These are phyloP conservation scores for zebrafish (Danio rerio) DNA, from an alignment of 2,113 vertebrate species.

Conservation along the genomic window DNA sequence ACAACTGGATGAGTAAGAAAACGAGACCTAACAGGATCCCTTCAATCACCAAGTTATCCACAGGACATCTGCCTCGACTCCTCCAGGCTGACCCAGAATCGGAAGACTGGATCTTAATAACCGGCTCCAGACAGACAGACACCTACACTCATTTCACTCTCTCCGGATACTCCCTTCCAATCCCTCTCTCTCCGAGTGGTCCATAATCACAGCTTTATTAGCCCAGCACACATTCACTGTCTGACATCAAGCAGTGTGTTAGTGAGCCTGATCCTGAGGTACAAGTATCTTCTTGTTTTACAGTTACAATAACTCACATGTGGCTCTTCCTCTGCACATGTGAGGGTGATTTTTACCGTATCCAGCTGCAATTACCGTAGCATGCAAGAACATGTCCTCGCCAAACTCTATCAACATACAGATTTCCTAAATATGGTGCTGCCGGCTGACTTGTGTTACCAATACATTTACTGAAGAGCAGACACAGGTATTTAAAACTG, in stretches of 20 bases:
- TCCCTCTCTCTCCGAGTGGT: constrained; percentile 39
- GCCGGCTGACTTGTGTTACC: constrained; percentile 59
- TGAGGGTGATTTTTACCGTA: constrained; percentile 48
- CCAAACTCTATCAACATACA: constrained; percentile 18
- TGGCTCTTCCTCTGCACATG: constrained; percentile 60
- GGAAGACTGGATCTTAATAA: constrained; percentile 63
- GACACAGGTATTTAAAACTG: background rate
- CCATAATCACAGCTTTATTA: constrained; percentile 68
- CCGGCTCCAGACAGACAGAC: constrained; percentile 55
- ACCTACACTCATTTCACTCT: constrained; percentile 54
- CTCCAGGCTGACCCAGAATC: constrained; percentile 21
- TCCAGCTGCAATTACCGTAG: constrained; percentile 72
- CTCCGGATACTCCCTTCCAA: constrained; percentile 51
- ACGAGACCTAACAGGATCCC: background rate
- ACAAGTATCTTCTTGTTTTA: constrained; percentile 71
- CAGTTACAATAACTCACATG: constrained; percentile 55
- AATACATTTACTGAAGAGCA: constrained; percentile 55
- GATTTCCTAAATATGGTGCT: constrained; percentile 52
- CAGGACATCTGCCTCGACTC: constrained; percentile 36
- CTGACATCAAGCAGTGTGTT: constrained; percentile 62
- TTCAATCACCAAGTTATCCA: background rate
- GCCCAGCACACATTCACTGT: constrained; percentile 60
- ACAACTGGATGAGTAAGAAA: background rate
- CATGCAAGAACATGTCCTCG: constrained; percentile 70
- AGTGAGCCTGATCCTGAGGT: constrained; percentile 60